Evolutionary conservation across 2,888 invertebrate species (phyloP).

Genomic region (Drosophila infuscata): DNA sequence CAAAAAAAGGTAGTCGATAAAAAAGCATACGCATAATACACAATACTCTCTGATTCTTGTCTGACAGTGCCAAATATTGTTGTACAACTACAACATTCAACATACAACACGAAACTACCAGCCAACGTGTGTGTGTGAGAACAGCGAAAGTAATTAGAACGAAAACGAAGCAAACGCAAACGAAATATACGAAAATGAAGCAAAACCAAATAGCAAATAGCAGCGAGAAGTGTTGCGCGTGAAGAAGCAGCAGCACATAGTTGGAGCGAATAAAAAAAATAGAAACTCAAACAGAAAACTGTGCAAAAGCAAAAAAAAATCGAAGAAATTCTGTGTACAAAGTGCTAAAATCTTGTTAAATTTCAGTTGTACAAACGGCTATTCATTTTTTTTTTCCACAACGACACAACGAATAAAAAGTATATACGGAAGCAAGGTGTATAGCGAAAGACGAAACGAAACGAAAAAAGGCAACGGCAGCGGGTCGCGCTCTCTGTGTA

Average conservation of each 20-base stretch:
- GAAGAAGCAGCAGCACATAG: slow-evolving; percentile 57
- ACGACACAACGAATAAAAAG: slow-evolving; percentile 59
- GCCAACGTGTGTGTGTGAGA: slow-evolving; percentile 31
- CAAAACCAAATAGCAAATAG: slow-evolving; percentile 47
- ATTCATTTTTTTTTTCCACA: slow-evolving; percentile 49
- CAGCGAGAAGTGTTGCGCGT: slow-evolving; percentile 62
- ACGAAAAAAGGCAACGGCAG: slow-evolving; percentile 60
- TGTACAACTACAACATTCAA: slow-evolving; percentile 35
- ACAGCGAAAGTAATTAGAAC: slow-evolving; percentile 68
- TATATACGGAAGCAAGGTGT: slow-evolving; percentile 77
- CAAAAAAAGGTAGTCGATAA: slow-evolving; percentile 59
- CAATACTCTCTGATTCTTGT: slow-evolving; percentile 37
- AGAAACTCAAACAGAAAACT: slow-evolving; percentile 44
- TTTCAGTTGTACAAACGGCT: slow-evolving; percentile 41
- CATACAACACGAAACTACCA: slow-evolving; percentile 31
- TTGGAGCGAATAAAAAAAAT: slow-evolving; percentile 52
- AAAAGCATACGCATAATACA: slow-evolving; percentile 41
- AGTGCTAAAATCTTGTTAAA: slow-evolving; percentile 46
- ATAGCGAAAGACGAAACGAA: slow-evolving; percentile 68
- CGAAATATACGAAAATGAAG: slow-evolving; percentile 46
- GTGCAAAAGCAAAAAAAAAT: slow-evolving; percentile 14
- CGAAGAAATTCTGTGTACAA: slow-evolving; percentile 26
- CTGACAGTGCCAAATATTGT: slow-evolving; percentile 34
- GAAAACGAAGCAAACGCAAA: slow-evolving; percentile 43
- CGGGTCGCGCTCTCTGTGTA: slow-evolving; percentile 55